Evolutionary conservation across 1,140 invertebrate species (phyloP), one percentile per base, ranked within the genome.

Genomic region (Amyelois transitella): DNA sequence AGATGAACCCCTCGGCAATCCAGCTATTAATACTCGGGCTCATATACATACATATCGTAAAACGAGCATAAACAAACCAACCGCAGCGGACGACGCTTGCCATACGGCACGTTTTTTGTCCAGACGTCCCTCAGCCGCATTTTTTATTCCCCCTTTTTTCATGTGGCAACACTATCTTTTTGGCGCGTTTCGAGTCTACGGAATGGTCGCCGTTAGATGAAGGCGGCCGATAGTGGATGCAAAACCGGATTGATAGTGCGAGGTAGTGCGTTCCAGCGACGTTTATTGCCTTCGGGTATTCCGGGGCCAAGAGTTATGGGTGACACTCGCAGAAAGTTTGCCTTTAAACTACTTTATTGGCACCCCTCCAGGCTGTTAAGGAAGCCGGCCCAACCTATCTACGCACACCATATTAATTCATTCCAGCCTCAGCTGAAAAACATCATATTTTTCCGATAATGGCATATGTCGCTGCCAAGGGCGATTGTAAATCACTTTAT

Each of bases 281-380:
- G 62, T 77, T 86, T 86, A 86, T 79, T 75, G 70, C 81, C 65
- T 66, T 66, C 32, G 32, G 32, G 12, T 38, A 38, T 38, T n/a
- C 75, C 69, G 64, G 64, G 48, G 54, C 50, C 61, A 60, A 60
- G 75, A 86, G 66, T 79, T 81, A 82, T 82, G 61, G 70, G 54
- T 20, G 58, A 51, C 66, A 68, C 63, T 62, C 62, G 72, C 68
- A 69, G 71, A 83, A 80, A 77, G 54, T 75, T 69, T 55, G 70
- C 62, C 67, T 75, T 67, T 66, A 74, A 76, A 77, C 72, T 75
- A 74, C 66, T 77, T 82, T 77, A 82, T 75, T 86, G 83, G 83
- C 83, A 69, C 50, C 68, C 70, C 69, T 80, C 81, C 83, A 86
- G 66, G 62, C 60, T 24, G 60, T 69, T 66, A 79, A 78, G 74